phyloP scores from a whole-genome alignment of 2,797 vertebrate genomes.

The Gouania willdenowi region DNA sequence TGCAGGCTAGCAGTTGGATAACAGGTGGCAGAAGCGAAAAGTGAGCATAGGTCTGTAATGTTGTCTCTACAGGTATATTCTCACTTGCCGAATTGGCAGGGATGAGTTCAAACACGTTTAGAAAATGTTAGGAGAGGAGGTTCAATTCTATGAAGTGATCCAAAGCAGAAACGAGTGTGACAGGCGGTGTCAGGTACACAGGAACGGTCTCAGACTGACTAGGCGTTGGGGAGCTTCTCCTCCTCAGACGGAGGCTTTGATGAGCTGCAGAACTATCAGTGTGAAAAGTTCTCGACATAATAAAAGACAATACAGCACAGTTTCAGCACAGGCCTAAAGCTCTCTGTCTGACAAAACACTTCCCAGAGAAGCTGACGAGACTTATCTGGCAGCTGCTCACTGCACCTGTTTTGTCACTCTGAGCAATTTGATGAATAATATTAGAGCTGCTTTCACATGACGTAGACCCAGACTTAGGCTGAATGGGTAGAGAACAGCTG shows the following conservation, averaged over 20 bases:
- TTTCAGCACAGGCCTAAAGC: constrained; percentile 18
- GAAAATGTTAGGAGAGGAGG: constrained; percentile 41
- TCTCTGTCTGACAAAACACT: constrained; percentile 41
- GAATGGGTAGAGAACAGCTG: too few species aligned
- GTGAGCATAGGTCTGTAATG: constrained; percentile 14
- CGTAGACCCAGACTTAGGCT: too few species aligned
- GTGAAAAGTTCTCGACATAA: constrained; percentile 38
- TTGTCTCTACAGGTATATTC: constrained; percentile 13
- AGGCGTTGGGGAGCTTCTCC: constrained; percentile 38
- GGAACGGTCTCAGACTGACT: constrained; percentile 48
- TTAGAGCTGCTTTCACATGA: too few species aligned
- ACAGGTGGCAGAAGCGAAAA: constrained; percentile 25
- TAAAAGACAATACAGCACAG: constrained; percentile 27
- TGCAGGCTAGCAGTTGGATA: constrained; percentile 7
- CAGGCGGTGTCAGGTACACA: constrained; percentile 52
- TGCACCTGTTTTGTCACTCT: constrained; percentile 39
- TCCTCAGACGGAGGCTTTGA: constrained; percentile 37
- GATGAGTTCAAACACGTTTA: constrained; percentile 42
- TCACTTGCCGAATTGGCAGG: constrained; percentile 21
- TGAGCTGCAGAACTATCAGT: constrained; percentile 41
- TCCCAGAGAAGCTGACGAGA: constrained; percentile 30
- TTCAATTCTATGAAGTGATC: constrained; percentile 37
- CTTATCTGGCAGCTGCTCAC: constrained; percentile 41
- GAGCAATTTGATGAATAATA: too few species aligned
- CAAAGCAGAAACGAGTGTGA: constrained; percentile 38